phyloP scores from a whole-genome alignment of 2,113 vertebrate genomes.

The Phoenicopterus ruber region DNA sequence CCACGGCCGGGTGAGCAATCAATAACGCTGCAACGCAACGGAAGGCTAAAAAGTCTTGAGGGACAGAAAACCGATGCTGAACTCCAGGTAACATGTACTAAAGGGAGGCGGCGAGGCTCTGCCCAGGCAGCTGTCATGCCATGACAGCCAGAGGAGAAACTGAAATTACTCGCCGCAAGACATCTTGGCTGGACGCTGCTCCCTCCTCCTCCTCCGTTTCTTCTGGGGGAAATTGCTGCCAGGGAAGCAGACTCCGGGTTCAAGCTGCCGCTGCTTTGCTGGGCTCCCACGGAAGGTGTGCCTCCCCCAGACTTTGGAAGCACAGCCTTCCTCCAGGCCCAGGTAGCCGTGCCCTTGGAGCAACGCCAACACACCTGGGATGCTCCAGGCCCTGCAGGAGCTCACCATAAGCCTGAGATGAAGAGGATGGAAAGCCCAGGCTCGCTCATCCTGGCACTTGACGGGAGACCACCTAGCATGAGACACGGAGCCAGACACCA shows the following conservation, averaged over 20 bases:
- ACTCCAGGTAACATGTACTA: not conserved
- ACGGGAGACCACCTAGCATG: not conserved
- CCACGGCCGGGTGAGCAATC: conserved; percentile 40
- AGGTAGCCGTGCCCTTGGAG: not conserved
- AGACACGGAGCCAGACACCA: fast-evolving
- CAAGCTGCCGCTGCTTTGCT: not conserved
- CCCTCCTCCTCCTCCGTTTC: conserved; percentile 2
- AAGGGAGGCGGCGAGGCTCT: conserved; percentile 14
- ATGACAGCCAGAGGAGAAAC: not conserved
- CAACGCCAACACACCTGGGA: too few relatives aligned
- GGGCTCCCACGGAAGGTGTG: not conserved
- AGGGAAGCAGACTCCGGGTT: not conserved
- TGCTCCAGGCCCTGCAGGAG: not conserved
- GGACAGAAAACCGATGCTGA: conserved; percentile 42
- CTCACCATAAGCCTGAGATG: not conserved
- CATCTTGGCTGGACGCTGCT: conserved; percentile 11
- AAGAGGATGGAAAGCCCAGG: not conserved
- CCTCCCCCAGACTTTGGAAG: not conserved
- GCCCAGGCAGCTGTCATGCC: conserved; percentile 18
- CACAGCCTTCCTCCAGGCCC: not conserved
- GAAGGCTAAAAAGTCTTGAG: conserved; percentile 53
- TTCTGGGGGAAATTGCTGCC: not conserved
- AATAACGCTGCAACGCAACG: not conserved
- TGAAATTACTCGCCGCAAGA: not conserved
- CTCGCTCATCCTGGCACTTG: not conserved